A percentile compares a stretch with the other conserved stretches of the same genome.
phyloP scores from a whole-genome alignment of 2,888 invertebrate species.

The Volucella bombylans region DNA sequence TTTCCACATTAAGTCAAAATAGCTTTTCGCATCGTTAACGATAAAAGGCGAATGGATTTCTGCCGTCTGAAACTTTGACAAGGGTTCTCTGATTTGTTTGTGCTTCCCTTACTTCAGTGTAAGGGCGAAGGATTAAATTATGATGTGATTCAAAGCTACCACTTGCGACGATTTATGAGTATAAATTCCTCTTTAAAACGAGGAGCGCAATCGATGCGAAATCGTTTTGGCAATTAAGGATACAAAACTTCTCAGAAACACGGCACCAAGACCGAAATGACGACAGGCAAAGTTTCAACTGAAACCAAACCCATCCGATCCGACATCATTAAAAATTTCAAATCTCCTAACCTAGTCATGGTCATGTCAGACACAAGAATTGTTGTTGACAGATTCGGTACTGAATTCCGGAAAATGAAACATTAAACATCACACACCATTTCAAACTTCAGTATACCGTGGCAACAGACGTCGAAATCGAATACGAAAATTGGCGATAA shows the following conservation, averaged over 20 bases:
- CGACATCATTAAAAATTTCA: slow-evolving; percentile 23
- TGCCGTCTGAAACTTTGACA: slow-evolving; percentile 28
- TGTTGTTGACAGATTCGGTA: not conserved
- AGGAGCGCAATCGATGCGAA: not conserved
- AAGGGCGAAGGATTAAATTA: slow-evolving; percentile 22
- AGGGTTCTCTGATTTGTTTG: slow-evolving; percentile 49
- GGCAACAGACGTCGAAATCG: not conserved
- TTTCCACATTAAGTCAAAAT: slow-evolving; percentile 50
- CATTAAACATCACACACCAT: too few species aligned
- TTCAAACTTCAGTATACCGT: not conserved
- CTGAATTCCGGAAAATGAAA: slow-evolving; percentile 14
- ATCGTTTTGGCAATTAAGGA: not conserved
- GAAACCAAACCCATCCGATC: slow-evolving; percentile 25
- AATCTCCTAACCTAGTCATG: slow-evolving; percentile 35
- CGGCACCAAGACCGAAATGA: not conserved
- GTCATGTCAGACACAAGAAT: slow-evolving; percentile 53
- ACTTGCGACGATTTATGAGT: slow-evolving; percentile 9
- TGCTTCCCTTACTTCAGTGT: too few species aligned
- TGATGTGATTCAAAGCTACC: slow-evolving; percentile 5
- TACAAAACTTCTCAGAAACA: not conserved
- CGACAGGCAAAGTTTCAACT: slow-evolving; percentile 6
- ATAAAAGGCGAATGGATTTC: slow-evolving; percentile 47
- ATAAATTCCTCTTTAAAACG: not conserved
- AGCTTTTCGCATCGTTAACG: slow-evolving; percentile 67
- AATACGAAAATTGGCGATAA: slow-evolving; percentile 43